These are phyloP conservation scores for Diceros bicornis DNA, from an alignment of 2,797 vertebrate genomes.

Conservation along the genomic window DNA sequence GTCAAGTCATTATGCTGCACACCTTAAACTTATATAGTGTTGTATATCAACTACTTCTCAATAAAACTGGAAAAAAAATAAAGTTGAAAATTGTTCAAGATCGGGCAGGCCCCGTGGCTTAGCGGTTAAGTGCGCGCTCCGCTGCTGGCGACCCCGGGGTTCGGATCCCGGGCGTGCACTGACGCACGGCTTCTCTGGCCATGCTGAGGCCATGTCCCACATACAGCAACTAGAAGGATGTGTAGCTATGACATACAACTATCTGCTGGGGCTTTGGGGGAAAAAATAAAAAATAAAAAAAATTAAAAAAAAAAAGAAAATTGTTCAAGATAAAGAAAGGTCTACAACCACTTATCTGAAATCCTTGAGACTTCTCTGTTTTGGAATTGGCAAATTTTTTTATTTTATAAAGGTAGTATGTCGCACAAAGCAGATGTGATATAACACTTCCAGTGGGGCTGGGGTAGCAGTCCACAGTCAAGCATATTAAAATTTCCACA, in stretches of 20 bases:
- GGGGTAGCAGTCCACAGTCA: background rate
- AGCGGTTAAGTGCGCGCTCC: no score
- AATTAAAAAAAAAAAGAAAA: background rate
- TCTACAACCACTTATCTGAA: background rate
- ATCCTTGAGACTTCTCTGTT: background rate
- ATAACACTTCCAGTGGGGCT: background rate
- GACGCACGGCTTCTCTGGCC: no score
- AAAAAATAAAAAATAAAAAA: no score
- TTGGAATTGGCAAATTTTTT: background rate
- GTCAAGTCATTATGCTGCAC: background rate
- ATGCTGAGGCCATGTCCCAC: no score
- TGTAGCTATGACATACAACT: no score
- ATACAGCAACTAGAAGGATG: no score
- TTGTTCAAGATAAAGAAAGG: background rate
- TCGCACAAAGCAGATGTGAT: background rate
- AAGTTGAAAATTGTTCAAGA: background rate
- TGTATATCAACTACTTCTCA: background rate
- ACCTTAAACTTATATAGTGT: background rate
- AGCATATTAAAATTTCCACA: background rate
- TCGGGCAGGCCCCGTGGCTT: no score
- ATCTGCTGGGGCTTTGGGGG: no score
- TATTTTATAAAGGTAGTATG: background rate
- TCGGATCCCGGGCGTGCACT: no score
- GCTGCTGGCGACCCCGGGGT: no score
- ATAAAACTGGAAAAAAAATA: background rate